Base-by-base conservation (phyloP, 2,888 invertebrate species). In the Spisula subtruncata region DNA sequence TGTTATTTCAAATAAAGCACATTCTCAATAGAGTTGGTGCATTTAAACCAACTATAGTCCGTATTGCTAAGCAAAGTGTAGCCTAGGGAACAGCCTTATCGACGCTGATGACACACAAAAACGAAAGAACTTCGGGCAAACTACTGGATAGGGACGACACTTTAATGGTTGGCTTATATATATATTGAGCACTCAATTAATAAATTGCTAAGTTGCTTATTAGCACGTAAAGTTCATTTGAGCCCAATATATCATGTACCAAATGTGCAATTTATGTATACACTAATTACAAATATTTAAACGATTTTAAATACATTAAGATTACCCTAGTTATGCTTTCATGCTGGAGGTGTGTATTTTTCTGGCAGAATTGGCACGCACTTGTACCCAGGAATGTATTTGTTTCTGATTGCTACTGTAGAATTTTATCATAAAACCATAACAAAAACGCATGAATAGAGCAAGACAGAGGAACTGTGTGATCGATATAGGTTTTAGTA, bases 401-500 rank as follows among this genome's bases (percentile, higher is more conserved):
- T 75, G 32, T 75, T 75, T 75, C 16, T 18, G 20, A 75, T 75
- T 32, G 35, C 32, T 75, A 16, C 35, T 32, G 20, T 16, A 75
- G 32, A 32, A 75, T 1, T 75, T 75, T 75, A 75, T 75, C 35
- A 75, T 71, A 32, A 32, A 71, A 32, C 32, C 29, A 75, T 75
- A 35, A 75, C 20, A 16, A 18, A 4, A 75, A 75, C 35, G 4
- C 35, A 60, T 32, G 29, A 75, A 75, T 75, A 32, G 8, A 41
- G 75, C 32, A 35, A 75, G 75, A 75, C 25, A 75, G 16, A 32
- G n/a, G 35, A 75, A 35, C 75, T 0, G 75, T 12, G 35, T 75
- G 75, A 75, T 75, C 6, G 29, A 75, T 75, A 25, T 75, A 35
- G 29, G 35, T 75, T 75, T 75, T 35, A 75, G 35, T 75, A 71